phyloP scores from a whole-genome alignment of 2,113 vertebrate species.

The Guaruba guarouba region DNA sequence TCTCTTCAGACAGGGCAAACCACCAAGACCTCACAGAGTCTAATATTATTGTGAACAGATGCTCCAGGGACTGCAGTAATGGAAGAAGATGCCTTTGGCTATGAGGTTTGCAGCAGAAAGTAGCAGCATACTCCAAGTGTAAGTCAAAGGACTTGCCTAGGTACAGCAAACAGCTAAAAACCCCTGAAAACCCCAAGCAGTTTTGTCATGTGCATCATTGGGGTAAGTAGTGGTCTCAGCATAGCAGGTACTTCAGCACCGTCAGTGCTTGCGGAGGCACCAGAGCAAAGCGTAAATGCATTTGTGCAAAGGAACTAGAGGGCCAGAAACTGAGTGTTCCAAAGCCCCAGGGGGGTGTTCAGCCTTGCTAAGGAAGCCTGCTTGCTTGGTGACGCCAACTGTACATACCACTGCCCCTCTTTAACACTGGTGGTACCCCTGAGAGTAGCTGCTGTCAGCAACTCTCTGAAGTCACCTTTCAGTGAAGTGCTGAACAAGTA shows the following conservation, averaged over 20 bases:
- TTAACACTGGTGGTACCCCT: neutral
- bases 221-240: neutral
- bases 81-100: neutral
- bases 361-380: neutral
- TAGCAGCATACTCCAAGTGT: neutral
- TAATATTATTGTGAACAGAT: fast-evolving
- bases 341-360: neutral
- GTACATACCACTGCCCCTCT: neutral
- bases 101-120: neutral
- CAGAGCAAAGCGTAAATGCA: neutral
- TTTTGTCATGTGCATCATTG: neutral
- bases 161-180: neutral
- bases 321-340: neutral
- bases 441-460: neutral
- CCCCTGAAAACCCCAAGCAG: neutral
- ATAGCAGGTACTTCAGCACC: neutral
- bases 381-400: neutral
- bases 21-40: fast-evolving
- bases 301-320: neutral
- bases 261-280: neutral
- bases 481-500: fast-evolving
- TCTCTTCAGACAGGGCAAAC: neutral
- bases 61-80: fast-evolving
- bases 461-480: neutral
- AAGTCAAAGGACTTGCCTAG: neutral